A percentile compares a stretch with the other conserved stretches of the same genome.
Conservation (phyloP, 2,797 vertebrate genomes). For the Rachycentron canadum region DNA sequence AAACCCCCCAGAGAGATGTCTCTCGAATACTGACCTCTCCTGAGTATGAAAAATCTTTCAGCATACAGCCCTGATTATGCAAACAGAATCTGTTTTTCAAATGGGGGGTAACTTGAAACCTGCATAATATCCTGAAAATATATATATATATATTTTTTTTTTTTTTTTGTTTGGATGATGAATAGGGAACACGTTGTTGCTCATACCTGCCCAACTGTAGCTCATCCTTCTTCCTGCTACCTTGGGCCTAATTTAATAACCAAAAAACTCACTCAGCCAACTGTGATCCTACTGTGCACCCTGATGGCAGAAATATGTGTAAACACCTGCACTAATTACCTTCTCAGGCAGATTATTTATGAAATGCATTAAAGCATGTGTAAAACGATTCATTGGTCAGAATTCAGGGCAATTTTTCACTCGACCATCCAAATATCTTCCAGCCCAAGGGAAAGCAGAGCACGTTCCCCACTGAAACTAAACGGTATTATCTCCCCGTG, state of each 20-base stretch:
- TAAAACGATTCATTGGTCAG: conserved; percentile 82
- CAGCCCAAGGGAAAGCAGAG: conserved; percentile 60
- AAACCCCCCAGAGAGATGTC: conserved; percentile 40
- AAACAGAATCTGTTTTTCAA: conserved; percentile 51
- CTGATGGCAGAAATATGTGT: conserved; percentile 83
- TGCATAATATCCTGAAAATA: conserved; percentile 60
- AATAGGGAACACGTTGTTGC: conserved; percentile 73
- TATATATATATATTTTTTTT: conserved; percentile 9
- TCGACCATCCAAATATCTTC: conserved; percentile 65
- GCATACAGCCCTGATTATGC: conserved; percentile 54
- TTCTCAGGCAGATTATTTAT: conserved; percentile 82
- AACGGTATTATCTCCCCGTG: conserved; percentile 59
- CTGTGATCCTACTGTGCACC: conserved; percentile 82
- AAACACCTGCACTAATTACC: conserved; percentile 86
- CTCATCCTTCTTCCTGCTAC: conserved; percentile 82
- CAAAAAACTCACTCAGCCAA: conserved; percentile 80
- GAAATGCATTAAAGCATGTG: conserved; percentile 79
- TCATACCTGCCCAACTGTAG: conserved; percentile 76
- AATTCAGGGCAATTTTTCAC: conserved; percentile 78
- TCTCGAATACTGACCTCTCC: conserved; percentile 54
- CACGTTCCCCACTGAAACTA: conserved; percentile 50
- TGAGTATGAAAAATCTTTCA: conserved; percentile 54
- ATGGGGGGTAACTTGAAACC: conserved; percentile 55
- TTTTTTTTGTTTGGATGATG: conserved; percentile 66
- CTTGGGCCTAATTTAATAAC: conserved; percentile 82